Base-by-base conservation (phyloP, 2,888 invertebrate species). In the Cheilosia vernalis region DNA sequence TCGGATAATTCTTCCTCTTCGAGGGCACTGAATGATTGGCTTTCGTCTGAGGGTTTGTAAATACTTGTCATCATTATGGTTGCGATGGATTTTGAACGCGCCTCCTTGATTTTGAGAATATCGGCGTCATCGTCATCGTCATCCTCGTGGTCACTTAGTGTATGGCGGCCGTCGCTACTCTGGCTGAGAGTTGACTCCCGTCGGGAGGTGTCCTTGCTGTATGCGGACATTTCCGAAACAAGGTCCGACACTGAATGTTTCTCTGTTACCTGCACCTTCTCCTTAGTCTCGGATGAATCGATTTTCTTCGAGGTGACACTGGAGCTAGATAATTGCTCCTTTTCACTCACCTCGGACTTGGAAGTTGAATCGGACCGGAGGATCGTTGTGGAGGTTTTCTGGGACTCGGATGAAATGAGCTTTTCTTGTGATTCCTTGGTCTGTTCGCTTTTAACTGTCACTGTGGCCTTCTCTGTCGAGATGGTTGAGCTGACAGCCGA, bases 1-100 rank as follows among this genome's bases (percentile, higher is more conserved):
- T 87, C 88, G 13, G 88, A 81, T 3, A 81, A 85, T n/a, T 89
- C 88, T 73, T 90, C 91, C 79, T 92, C 91, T 30, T 89, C 89
- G 30, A 91, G 74, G 1, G 89, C 85, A 37, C 76, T 87, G 60
- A 89, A 88, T 2, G 88, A 53, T 49, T 89, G 89, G 0, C 89
- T 55, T 37, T 90, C 90, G 24, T 90, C 90, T 6, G 91, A 89
- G 0, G 92, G 92, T 49, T 91, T 91, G 67, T 92, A 92, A 66
- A 92, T 91, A 74, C 92, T 92, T 2, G 92, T 92, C 89, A 91
- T 91, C 92, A 92, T 92, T 27, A 92, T 92, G 7, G 92, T 90
- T 27, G 92, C 91, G 74, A 92, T 91, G 4, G 92, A 92, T 80
- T 92, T 92, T 6, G 92, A 92, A 19, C 92, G 91, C 13, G 90